phyloP scores from a whole-genome alignment of 2,113 vertebrate species.

The Malurus melanocephalus region DNA sequence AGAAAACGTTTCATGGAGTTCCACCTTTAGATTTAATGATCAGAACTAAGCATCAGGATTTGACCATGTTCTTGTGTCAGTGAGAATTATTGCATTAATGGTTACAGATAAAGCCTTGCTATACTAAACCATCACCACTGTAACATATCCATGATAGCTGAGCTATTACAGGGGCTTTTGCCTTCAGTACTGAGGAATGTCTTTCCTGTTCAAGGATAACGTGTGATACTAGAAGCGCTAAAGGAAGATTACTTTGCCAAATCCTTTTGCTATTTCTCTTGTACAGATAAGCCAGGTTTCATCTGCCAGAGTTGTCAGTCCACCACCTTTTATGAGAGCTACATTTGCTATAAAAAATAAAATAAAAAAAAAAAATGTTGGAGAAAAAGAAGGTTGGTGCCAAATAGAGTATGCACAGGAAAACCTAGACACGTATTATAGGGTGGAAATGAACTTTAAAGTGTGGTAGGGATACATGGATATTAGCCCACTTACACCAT shows the following conservation, averaged over 20 bases:
- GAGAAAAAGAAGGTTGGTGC: background rate
- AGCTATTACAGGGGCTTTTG: background rate
- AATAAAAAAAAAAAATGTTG: background rate
- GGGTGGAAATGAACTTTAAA: conserved; percentile 25
- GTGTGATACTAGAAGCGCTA: background rate
- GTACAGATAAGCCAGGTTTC: background rate
- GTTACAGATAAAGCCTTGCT: background rate
- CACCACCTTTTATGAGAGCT: background rate
- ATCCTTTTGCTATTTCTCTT: background rate
- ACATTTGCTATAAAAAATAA: background rate
- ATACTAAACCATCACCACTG: background rate
- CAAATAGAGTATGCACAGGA: background rate
- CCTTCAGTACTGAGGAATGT: background rate
- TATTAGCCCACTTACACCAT: background rate
- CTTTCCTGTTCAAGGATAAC: background rate
- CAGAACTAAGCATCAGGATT: background rate
- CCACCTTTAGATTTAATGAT: background rate
- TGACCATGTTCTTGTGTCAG: background rate
- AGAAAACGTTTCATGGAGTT: background rate
- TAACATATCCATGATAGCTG: background rate
- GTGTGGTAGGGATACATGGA: background rate
- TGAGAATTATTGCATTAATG: background rate
- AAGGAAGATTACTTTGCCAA: background rate
- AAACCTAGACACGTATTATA: background rate
- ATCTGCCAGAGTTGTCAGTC: background rate